Base-by-base conservation (phyloP, 2,888 invertebrate genomes). In the Atrina japonica region DNA sequence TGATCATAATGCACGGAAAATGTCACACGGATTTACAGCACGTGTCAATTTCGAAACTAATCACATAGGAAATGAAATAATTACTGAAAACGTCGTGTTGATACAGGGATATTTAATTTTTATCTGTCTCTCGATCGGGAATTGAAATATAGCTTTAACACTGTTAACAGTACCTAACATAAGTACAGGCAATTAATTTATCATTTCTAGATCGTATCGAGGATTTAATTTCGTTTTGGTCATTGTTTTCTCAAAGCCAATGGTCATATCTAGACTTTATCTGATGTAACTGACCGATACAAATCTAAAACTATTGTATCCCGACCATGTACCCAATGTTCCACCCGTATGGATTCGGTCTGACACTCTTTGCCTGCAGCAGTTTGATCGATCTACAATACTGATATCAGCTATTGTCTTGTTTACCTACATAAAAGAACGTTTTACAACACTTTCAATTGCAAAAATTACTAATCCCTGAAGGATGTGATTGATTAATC, bases 401-500 rank as follows among this genome's bases (percentile, higher is more conserved):
- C 49, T 58, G 40, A 66, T 35, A 41, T n/a, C 40, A 30, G 49
- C 49, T 47, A 60, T 60, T 60, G 49, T 18, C n/a, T 18, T 45
- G 49, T 40, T 49, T 21, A 49, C 50, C 47, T 40, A 35, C 23
- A 58, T 58, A 40, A 49, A 66, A 49, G 49, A 49, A 47, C 56
- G 35, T 40, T 56, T 66, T 55, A 66, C 66, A 66, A 40, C 47
- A 49, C 56, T 66, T 66, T 66, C 58, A 58, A 66, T 66, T 58
- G 49, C 58, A 25, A 47, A 66, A 47, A 58, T 56, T 49, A 30
- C 50, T 41, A 66, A 35, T 27, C 25, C 49, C 49, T 66, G 27
- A 18, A 25, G 49, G 58, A 47, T 66, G 49, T 66, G 49, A 66
- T 66, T 66, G 66, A 66, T 66, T 66, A 59, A 66, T 66, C 49